Evolutionary conservation across 2,888 invertebrate species (phyloP).

Genomic region (Meteorus colon): DNA sequence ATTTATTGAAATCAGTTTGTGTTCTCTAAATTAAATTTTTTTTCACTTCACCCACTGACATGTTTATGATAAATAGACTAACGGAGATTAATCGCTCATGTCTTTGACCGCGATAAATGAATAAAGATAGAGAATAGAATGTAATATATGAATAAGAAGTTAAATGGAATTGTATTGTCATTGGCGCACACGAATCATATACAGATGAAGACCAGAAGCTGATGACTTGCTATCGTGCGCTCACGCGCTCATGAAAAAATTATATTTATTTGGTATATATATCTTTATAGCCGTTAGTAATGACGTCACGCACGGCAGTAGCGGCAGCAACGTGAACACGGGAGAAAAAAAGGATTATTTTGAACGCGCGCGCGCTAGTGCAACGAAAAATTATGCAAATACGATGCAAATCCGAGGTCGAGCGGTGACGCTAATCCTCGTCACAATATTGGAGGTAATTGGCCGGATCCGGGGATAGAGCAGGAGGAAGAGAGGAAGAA

Average conservation of each 20-base stretch:
- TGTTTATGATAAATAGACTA: constrained; percentile 1
- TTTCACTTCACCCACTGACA: constrained; percentile 7
- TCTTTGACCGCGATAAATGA: neutral
- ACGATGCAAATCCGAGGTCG: constrained; percentile 69
- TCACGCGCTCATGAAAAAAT: constrained; percentile 17
- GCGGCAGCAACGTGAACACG: constrained; percentile 22
- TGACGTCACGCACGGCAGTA: constrained; percentile 27
- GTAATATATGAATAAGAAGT: neutral
- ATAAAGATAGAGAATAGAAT: neutral
- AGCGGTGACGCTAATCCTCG: constrained; percentile 69
- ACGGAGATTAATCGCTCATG: neutral
- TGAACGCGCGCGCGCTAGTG: constrained; percentile 53
- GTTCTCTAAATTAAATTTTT: neutral
- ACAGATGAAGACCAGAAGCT: constrained; percentile 35
- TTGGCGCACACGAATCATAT: neutral
- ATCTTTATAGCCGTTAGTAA: constrained; percentile 24
- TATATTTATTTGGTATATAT: constrained; percentile 1
- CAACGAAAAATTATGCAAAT: constrained; percentile 72
- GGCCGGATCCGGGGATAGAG: constrained; percentile 56
- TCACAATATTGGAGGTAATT: constrained; percentile 73
- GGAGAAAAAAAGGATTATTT: constrained; percentile 50
- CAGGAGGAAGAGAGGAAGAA: neutral
- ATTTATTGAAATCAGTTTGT: constrained; percentile 1
- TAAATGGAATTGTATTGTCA: constrained; percentile 25
- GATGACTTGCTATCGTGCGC: constrained; percentile 17